Evolutionary conservation across 2,888 invertebrate genomes (phyloP).

Genomic region (Oligia fasciuncula): DNA sequence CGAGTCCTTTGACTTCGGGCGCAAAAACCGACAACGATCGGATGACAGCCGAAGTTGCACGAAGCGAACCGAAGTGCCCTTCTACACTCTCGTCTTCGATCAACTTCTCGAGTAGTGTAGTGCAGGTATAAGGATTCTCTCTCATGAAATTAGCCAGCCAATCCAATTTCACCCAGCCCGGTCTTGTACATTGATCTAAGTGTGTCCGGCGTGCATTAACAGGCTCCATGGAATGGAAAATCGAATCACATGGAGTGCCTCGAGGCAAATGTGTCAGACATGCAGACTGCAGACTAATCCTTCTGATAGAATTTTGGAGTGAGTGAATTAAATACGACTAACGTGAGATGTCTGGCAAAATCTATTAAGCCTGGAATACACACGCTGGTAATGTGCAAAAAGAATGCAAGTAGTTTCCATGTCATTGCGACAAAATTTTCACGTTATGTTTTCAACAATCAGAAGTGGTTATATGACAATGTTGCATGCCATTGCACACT

Average conservation of each 20-base stretch:
- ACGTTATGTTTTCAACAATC: background rate
- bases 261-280: constrained; percentile 20
- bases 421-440: background rate
- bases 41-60: background rate
- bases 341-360: background rate
- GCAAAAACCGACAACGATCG: background rate
- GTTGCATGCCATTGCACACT: background rate
- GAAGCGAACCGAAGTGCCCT: background rate
- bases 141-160: constrained; percentile 16
- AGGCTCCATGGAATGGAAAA: constrained; percentile 43
- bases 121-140: background rate
- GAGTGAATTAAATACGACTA: background rate
- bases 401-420: background rate
- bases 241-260: constrained; percentile 47
- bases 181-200: constrained; percentile 34
- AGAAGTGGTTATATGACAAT: background rate
- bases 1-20: background rate
- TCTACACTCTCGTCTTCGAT: background rate
- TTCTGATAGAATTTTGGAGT: constrained; percentile 12
- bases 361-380: background rate
- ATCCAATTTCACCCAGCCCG: constrained; percentile 27
- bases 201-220: constrained; percentile 37
- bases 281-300: constrained; percentile 3
- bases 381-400: background rate
- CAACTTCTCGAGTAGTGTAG: background rate